Evolutionary conservation across 2,888 invertebrate species (phyloP).

Genomic region (Mythimna pallens): DNA sequence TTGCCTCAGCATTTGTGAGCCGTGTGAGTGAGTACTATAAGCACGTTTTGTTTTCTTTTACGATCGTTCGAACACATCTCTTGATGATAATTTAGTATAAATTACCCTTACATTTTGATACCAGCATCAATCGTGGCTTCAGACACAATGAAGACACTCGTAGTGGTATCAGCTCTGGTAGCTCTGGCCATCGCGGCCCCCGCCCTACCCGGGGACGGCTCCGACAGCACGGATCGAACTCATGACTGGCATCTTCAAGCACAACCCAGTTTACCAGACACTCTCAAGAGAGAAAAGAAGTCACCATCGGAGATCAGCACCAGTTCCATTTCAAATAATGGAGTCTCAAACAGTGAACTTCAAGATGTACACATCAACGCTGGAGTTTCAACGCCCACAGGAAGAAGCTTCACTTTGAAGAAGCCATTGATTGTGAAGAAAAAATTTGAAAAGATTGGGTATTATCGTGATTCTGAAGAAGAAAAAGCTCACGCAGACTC

Average conservation of each 20-base stretch:
- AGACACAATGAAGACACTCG: constrained; percentile 84
- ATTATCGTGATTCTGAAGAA: constrained; percentile 83
- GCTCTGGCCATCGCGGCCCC: constrained; percentile 80
- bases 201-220: constrained; percentile 68
- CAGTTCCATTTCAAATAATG: constrained; percentile 32
- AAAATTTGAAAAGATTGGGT: constrained; percentile 70
- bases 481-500: constrained; percentile 78
- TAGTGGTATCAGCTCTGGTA: constrained; percentile 80
- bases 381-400: constrained; percentile 60
- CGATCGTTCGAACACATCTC: constrained; percentile 57
- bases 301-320: constrained; percentile 67
- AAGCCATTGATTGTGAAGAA: constrained; percentile 83
- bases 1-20: constrained; percentile 72
- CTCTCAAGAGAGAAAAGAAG: constrained; percentile 75
- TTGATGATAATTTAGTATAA: constrained; percentile 78
- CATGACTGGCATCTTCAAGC: constrained; percentile 42
- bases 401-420: constrained; percentile 72
- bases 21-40: constrained; percentile 59
- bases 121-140: constrained; percentile 76
- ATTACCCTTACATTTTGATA: constrained; percentile 66
- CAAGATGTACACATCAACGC: constrained; percentile 47
- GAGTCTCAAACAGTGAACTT: constrained; percentile 33
- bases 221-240: constrained; percentile 58
- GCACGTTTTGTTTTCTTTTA: constrained; percentile 79
- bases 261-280: constrained; percentile 51